Conservation (phyloP, 2,113 vertebrate genomes). For the Glaucidium brasilianum region DNA sequence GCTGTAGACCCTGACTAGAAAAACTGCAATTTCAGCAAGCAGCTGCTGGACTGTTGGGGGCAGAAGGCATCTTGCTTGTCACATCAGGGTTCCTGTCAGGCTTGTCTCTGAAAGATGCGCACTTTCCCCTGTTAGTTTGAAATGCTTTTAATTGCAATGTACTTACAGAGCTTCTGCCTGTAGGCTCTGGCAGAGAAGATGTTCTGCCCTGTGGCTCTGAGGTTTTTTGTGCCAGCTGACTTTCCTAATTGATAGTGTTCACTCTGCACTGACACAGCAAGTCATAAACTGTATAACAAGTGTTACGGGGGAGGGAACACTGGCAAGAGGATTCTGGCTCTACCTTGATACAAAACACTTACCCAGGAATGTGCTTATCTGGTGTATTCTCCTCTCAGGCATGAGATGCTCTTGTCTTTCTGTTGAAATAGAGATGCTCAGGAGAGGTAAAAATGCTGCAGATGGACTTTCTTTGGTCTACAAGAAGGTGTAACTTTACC, state of each 20-base stretch:
- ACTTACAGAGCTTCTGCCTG: background rate
- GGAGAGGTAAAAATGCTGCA: background rate
- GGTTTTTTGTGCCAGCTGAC: background rate
- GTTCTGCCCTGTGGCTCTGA: background rate
- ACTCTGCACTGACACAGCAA: background rate
- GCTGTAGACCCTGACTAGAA: background rate
- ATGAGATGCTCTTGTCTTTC: background rate
- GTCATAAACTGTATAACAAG: background rate
- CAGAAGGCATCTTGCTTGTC: background rate
- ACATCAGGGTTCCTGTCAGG: background rate
- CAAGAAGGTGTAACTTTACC: background rate
- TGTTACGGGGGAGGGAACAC: background rate
- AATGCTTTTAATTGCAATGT: fast-evolving
- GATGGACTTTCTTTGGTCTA: background rate
- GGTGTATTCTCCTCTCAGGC: background rate
- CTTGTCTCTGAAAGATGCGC: background rate
- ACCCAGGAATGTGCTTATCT: background rate
- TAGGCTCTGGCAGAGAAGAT: background rate
- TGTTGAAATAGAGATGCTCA: background rate
- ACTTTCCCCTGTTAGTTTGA: background rate
- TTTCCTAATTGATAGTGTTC: background rate
- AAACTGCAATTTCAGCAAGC: background rate
- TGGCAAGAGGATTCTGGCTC: background rate
- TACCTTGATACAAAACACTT: background rate
- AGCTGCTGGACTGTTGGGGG: background rate